A percentile compares a stretch with the other conserved stretches of the same genome.
Evolutionary conservation across 2,797 vertebrate species (phyloP).

Genomic region (Champsocephalus esox): DNA sequence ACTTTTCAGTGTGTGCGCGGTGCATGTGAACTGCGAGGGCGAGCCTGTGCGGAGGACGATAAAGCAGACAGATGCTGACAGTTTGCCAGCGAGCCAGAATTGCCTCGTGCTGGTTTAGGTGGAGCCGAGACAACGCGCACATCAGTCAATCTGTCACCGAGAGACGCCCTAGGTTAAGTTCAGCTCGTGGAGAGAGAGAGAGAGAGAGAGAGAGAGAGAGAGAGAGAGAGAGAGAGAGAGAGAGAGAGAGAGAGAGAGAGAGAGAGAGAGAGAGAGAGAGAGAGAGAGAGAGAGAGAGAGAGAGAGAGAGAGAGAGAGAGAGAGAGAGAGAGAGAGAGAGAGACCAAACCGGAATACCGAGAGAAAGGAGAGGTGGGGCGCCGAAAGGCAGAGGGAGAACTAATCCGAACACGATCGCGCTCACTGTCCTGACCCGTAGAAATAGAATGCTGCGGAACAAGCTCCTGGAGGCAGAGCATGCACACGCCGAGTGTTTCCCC

Average conservation of each 20-base stretch:
- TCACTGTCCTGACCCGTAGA: constrained; percentile 66
- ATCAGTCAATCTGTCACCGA: constrained; percentile 76
- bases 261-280: too few relatives aligned
- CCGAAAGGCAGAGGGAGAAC: constrained; percentile 11
- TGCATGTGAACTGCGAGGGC: constrained; percentile 42
- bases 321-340: neutral
- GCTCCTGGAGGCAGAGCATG: constrained; percentile 36
- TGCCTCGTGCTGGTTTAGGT: constrained; percentile 59
- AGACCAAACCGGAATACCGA: constrained; percentile 13
- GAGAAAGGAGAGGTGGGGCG: constrained; percentile 2
- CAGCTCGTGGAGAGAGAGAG: constrained; percentile 24
- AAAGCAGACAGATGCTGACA: constrained; percentile 49
- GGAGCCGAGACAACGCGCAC: constrained; percentile 57
- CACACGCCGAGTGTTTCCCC: constrained; percentile 38
- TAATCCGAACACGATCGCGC: constrained; percentile 48
- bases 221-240: too few relatives aligned
- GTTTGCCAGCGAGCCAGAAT: constrained; percentile 48
- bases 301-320: neutral
- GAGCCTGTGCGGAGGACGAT: constrained; percentile 40
- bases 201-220: neutral
- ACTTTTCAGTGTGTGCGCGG: constrained; percentile 4
- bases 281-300: too few relatives aligned
- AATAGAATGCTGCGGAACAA: constrained; percentile 54
- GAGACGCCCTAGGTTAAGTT: constrained; percentile 69
- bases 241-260: too few relatives aligned